Percentiles rank a stretch among this genome's conserved stretches.
These are phyloP conservation scores for Rhingia campestris DNA, from an alignment of 2,888 invertebrate genomes.

Conservation along the genomic window DNA sequence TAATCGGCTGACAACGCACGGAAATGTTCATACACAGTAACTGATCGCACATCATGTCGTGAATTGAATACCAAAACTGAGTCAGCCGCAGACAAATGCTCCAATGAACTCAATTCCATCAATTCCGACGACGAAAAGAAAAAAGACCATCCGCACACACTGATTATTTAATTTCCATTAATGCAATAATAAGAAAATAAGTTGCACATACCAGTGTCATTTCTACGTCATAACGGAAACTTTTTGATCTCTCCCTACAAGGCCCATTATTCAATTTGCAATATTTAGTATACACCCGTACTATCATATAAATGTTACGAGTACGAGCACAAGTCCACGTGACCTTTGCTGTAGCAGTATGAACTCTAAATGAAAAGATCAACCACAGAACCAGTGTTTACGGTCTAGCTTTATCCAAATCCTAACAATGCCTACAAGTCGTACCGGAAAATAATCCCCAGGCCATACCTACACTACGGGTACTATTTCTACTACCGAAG, in stretches of 20 bases:
- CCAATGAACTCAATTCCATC: constrained; percentile 50
- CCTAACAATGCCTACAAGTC: constrained; percentile 10
- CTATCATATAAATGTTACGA: constrained; percentile 41
- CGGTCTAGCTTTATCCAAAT: constrained; percentile 50
- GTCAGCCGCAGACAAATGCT: constrained; percentile 45
- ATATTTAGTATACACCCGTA: constrained; percentile 30
- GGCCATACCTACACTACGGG: constrained; percentile 5
- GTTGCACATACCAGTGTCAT: constrained; percentile 62
- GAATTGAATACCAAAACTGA: constrained; percentile 31
- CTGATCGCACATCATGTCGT: constrained; percentile 15
- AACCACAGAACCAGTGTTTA: constrained; percentile 54
- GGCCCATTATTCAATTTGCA: constrained; percentile 68
- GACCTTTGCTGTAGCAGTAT: constrained; percentile 65
- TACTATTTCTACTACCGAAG: constrained; percentile 35
- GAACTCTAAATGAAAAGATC: constrained; percentile 60
- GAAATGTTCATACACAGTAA: constrained; percentile 20
- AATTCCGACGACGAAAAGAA: constrained; percentile 22
- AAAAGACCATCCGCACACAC: neutral
- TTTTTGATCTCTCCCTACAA: constrained; percentile 63
- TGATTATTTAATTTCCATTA: constrained; percentile 61
- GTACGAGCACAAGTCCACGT: constrained; percentile 46
- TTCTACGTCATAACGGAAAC: constrained; percentile 70
- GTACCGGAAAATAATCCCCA: constrained; percentile 42
- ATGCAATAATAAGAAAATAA: constrained; percentile 55
- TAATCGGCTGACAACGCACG: neutral